phyloP scores from a whole-genome alignment of 2,113 vertebrate genomes.

The Etheostoma spectabile region DNA sequence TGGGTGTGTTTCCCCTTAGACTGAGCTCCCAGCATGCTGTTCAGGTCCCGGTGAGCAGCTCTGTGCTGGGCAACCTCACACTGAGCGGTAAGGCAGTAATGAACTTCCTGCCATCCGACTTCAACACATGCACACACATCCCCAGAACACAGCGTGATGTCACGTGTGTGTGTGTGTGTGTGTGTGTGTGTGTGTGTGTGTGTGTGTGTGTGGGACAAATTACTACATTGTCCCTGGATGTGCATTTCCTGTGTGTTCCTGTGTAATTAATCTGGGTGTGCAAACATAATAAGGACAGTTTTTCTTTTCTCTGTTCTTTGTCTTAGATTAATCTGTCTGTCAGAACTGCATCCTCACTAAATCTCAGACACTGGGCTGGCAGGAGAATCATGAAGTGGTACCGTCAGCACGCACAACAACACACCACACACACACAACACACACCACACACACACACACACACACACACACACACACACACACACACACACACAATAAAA shows the following conservation, averaged over 20 bases:
- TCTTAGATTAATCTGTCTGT: slow-evolving; percentile 74
- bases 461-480: slow-evolving; percentile 5
- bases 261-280: slow-evolving; percentile 77
- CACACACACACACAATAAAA: too few relatives aligned
- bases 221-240: slow-evolving; percentile 65
- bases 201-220: too few relatives aligned
- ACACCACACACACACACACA: slow-evolving; percentile 12
- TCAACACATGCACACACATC: slow-evolving; percentile 25
- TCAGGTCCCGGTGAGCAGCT: slow-evolving; percentile 36
- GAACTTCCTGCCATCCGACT: slow-evolving; percentile 59
- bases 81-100: slow-evolving; percentile 53
- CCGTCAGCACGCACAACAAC: too few relatives aligned
- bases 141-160: slow-evolving; percentile 41
- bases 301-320: slow-evolving; percentile 26
- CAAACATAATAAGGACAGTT: slow-evolving; percentile 71
- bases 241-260: slow-evolving; percentile 63
- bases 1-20: slow-evolving; percentile 54
- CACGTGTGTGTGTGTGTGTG: slow-evolving; percentile 59
- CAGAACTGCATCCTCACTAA: slow-evolving; percentile 67
- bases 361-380: slow-evolving; percentile 49
- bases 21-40: slow-evolving; percentile 64
- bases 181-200: slow-evolving; percentile 55
- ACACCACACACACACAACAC: too few relatives aligned
- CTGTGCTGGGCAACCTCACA: slow-evolving; percentile 33
- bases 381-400: slow-evolving; percentile 33